These are phyloP conservation scores for Diphyllodes magnificus DNA, from an alignment of 2,113 vertebrate genomes.

Conservation along the genomic window DNA sequence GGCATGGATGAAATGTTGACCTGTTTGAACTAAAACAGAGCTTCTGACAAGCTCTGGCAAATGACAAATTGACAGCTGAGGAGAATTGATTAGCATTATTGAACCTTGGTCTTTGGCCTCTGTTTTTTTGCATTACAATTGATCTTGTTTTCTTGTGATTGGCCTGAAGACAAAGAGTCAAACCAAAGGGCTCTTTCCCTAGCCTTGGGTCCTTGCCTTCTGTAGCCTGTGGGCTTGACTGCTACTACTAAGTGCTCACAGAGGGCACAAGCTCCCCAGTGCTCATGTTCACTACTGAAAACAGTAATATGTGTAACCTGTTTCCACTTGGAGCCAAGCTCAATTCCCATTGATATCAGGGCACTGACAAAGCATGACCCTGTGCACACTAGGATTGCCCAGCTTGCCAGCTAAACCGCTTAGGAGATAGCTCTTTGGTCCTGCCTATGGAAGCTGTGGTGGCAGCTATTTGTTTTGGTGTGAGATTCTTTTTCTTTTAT, in stretches of 20 bases:
- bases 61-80: background rate
- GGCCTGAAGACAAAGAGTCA: background rate
- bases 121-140: background rate
- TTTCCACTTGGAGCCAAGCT: background rate
- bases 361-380: background rate
- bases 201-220: background rate
- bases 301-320: background rate
- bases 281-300: constrained; percentile 25
- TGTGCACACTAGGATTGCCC: background rate
- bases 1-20: background rate
- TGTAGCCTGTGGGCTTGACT: background rate
- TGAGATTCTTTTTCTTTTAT: background rate
- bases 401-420: background rate
- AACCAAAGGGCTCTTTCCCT: background rate
- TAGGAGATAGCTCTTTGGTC: background rate
- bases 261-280: background rate
- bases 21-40: background rate
- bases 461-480: constrained; percentile 18
- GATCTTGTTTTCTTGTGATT: background rate
- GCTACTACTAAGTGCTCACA: background rate
- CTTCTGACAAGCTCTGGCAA: background rate
- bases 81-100: background rate
- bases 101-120: background rate
- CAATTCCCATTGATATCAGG: background rate
- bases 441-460: background rate